Evolutionary conservation across 2,113 vertebrate species (phyloP).

Genomic region (Phalacrocorax brasilianus): DNA sequence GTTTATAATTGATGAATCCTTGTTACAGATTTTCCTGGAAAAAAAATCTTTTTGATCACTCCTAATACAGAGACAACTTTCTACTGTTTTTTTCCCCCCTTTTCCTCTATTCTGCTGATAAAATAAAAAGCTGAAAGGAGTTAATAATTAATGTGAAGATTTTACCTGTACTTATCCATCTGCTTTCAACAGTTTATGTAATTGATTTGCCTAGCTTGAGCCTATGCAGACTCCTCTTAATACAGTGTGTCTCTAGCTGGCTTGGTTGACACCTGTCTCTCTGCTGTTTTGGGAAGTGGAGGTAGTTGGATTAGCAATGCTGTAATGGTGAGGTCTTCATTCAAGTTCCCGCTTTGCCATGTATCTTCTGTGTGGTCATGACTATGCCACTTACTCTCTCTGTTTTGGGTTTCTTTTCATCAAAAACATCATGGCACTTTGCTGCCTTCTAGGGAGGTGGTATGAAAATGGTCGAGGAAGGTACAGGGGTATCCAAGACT

Average conservation of each 20-base stretch:
- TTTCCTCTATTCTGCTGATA: not conserved
- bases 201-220: not conserved
- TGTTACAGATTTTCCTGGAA: not conserved
- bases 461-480: not conserved
- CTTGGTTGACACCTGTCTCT: not conserved
- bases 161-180: not conserved
- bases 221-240: not conserved
- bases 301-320: not conserved
- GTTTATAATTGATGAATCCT: not conserved
- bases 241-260: not conserved
- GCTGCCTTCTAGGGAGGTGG: not conserved
- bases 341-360: not conserved
- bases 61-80: not conserved
- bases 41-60: not conserved
- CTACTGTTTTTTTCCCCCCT: not conserved
- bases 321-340: not conserved
- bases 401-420: not conserved
- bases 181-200: not conserved
- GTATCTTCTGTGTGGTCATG: not conserved
- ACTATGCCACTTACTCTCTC: not conserved
- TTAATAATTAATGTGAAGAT: conserved; percentile 26
- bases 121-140: not conserved
- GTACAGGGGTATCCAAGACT: fast-evolving
- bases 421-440: not conserved
- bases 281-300: not conserved